Evolutionary conservation across 2,113 vertebrate genomes (phyloP), one percentile per base, ranked within the genome.

Genomic region (Nymphicus hollandicus): DNA sequence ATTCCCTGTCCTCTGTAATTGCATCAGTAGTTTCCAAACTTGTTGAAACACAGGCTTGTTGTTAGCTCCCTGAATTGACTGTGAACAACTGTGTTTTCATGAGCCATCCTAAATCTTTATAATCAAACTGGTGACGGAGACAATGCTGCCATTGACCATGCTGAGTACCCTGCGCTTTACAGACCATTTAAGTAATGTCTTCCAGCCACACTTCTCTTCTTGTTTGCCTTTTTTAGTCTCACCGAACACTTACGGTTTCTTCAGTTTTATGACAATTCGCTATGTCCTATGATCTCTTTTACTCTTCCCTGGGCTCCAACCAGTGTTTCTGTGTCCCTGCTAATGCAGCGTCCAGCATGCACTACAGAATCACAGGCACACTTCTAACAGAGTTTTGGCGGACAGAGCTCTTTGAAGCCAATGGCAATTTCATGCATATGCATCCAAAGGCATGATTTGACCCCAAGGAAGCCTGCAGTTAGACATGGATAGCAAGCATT

Each of bases 41-140:
- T 89, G 65, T 76, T 84, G 91, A 47, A 93, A 97, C 89, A 95
- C 73, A 89, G 56, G 69, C 89, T 93, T 0, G 3, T 91, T 95
- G 86, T 93, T 91, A 74, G 55, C 18, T 64, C 69, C 50, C 52
- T 85, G 91, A 89, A 71, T 3, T 68, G 93, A 65, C 89, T 85
- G 72, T 68, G 89, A 84, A 89, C 80, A 95, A 95, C 50, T 95
- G 70, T 79, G 81, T 93, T 96, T 93, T 97, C 94, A 81, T 84
- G 96, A 92, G 70, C 60, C 83, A 79, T 65, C 86, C 89, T 91
- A 94, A 95, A 92, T 89, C 81, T 89, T 92, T 93, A 10, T 89
- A 93, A 84, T 84, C 94, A 56, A 93, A 74, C 69, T 87, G 37
- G 47, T 72, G 58, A 31, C 33, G 56, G 69, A 84, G 74, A 92